Evolutionary conservation across 2,113 vertebrate species (phyloP).

Genomic region (Pungitius pungitius): DNA sequence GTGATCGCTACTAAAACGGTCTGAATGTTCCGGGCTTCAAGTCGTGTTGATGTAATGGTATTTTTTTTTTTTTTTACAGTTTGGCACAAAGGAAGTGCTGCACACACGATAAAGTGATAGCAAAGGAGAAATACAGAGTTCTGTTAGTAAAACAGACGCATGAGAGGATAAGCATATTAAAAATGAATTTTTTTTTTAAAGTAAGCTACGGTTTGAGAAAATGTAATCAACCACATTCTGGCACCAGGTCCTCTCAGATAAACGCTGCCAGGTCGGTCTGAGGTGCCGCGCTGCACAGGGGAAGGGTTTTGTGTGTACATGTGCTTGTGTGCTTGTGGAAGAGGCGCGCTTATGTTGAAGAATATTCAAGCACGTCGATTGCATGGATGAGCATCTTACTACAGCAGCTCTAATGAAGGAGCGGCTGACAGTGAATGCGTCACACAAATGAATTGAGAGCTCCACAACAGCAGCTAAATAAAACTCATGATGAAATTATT

Average conservation of each 20-base stretch:
- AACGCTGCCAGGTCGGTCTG: background rate
- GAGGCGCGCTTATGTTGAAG: conserved; percentile 4
- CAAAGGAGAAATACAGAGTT: background rate
- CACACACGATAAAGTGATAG: background rate
- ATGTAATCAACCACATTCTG: background rate
- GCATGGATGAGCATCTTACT: background rate
- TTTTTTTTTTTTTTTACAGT: background rate
- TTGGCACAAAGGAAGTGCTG: conserved; percentile 29
- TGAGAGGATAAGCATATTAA: background rate
- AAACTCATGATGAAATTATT: background rate
- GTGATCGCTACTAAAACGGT: conserved; percentile 15
- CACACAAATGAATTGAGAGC: too few species aligned
- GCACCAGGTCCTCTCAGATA: background rate
- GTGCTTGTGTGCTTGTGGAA: background rate
- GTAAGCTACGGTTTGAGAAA: background rate
- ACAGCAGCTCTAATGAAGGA: background rate
- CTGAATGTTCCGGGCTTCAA: background rate
- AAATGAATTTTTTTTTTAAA: background rate
- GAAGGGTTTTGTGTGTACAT: background rate
- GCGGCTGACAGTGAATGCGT: background rate
- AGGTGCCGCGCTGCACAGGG: background rate
- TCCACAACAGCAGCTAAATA: background rate
- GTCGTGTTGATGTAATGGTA: background rate
- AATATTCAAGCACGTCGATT: background rate
- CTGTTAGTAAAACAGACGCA: background rate